Base-by-base conservation (phyloP, 2,113 vertebrate species). In the Gallinago paraguaiae region DNA sequence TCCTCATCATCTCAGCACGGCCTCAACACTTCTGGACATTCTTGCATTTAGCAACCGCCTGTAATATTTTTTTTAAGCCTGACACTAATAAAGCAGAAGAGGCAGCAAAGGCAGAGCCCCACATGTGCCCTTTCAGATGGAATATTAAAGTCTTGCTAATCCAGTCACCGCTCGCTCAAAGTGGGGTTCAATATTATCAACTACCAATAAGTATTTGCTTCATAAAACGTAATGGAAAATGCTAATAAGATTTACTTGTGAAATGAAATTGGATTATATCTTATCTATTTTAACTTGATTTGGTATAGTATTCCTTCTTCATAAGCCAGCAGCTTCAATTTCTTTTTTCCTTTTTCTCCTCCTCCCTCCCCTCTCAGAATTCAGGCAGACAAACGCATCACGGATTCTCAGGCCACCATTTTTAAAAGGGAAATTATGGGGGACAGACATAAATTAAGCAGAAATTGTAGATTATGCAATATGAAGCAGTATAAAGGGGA, bases 221-320 rank as follows among this genome's bases (percentile, higher is more conserved):
- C 94, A 95, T 82, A 92, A 95, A 96, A 87, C 39, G 70, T 92
- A 97, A 98, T 96, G 79, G 87, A 88, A 97, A 96, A 97, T 85
- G 78, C 54, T 97, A 97, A 96, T 96, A 88, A 91, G 95, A 95
- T 95, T 96, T 97, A 91, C 51, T 86, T 51, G 79, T 64, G 93
- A 95, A 94, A 93, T 53, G 61, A 96, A 97, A 97, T 95, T 95
- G 92, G 90, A 97, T 97, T 97, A 93, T 8, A 70, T 80, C 50
- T 93, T 92, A 95, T 93, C 94, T 96, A 51, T 95, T 94, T 82
- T 84, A 94, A 94, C 92, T 88, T 37, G 79, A 75, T 95, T 92
- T 92, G 88, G 82, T 95, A 84, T 41, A 75, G 48, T 8, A 24
- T 71, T 75, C 77, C 82, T 53, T 14, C 86, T 43, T 78, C 94